A percentile compares a stretch with the other conserved stretches of the same genome.
These are phyloP conservation scores for Rhizomys pruinosus DNA, from an alignment of 2,113 vertebrate genomes.

Conservation along the genomic window DNA sequence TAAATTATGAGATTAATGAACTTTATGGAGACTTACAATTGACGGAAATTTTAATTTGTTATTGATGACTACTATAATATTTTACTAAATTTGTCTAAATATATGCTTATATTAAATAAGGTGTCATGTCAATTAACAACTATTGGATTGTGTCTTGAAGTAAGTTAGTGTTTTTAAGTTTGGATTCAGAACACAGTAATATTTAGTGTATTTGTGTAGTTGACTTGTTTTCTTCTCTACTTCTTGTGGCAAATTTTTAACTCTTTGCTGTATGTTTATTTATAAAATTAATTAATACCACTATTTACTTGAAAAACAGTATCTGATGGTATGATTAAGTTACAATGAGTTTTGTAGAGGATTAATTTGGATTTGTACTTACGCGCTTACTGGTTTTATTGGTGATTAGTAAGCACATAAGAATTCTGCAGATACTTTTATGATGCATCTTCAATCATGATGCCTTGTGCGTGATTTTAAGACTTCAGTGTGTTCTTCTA, in stretches of 20 bases:
- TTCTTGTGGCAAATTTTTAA: neutral
- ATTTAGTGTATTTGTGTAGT: neutral
- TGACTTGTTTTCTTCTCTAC: neutral
- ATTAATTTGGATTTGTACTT: slow-evolving; percentile 41
- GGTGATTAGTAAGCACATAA: neutral
- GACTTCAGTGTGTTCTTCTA: neutral
- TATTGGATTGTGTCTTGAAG: neutral
- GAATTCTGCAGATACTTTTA: slow-evolving; percentile 28
- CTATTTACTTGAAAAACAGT: slow-evolving; percentile 14
- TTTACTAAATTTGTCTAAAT: neutral
- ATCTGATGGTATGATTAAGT: neutral
- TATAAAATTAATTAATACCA: neutral
- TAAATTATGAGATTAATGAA: neutral
- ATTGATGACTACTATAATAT: neutral
- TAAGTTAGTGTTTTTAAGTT: neutral
- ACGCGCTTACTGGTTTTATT: slow-evolving; percentile 1
- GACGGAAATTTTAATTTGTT: neutral
- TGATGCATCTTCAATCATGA: neutral
- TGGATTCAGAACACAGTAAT: neutral
- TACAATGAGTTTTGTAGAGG: slow-evolving; percentile 32
- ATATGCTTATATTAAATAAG: neutral
- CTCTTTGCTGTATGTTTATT: neutral
- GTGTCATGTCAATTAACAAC: neutral
- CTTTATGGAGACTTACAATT: neutral
- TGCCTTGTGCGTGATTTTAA: neutral